Evolutionary conservation across 1,140 invertebrate species (phyloP), one percentile per base, ranked within the genome.

Genomic region (Mizuhopecten yessoensis): DNA sequence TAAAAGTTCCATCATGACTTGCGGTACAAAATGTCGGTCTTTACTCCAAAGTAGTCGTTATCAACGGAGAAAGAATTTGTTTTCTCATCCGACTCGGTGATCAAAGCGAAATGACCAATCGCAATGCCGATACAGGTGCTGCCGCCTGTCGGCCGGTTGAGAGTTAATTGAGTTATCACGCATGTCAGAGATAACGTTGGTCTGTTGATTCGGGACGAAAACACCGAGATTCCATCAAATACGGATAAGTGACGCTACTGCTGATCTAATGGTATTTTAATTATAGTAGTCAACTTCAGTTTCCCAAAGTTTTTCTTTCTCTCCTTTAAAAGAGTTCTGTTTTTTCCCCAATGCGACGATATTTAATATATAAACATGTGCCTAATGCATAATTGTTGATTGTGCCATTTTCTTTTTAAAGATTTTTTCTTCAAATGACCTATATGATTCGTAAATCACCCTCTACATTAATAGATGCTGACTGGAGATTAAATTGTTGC

Each of bases 261-360:
- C 57, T 75, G 57, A 75, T 75, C 57, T 75, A 75, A 75, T 75
- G 57, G 57, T 75, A 75, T 75, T 75, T 75, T 75, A 75, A 75
- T 75, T 75, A 75, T 75, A 75, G 0, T 29, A 29, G 57, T n/a
- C 7, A 75, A 75, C 23, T 29, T 75, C 9, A 45, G 42, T 45
- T 17, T n/a, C n/a, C 1, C 11, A 17, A 75, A 5, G 29, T 75
- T 75, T 75, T n/a, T 5, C 3, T 75, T 29, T 75, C n/a, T 75
- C 29, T 75, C 17, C 23, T 75, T 75, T 75, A 20, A 49, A 23
- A 2, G 45, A 10, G 11, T 49, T 20, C 15, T 49, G 20, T 39
- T 39, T 39, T 13, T 39, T 39, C 5, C 13, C 5, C 36, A 39
- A 39, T 7, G 36, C 13, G 36, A 39, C 36, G 36, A 39, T 39